These are phyloP conservation scores for Gadopsis marmoratus DNA, from an alignment of 2,797 vertebrate species.

Conservation along the genomic window DNA sequence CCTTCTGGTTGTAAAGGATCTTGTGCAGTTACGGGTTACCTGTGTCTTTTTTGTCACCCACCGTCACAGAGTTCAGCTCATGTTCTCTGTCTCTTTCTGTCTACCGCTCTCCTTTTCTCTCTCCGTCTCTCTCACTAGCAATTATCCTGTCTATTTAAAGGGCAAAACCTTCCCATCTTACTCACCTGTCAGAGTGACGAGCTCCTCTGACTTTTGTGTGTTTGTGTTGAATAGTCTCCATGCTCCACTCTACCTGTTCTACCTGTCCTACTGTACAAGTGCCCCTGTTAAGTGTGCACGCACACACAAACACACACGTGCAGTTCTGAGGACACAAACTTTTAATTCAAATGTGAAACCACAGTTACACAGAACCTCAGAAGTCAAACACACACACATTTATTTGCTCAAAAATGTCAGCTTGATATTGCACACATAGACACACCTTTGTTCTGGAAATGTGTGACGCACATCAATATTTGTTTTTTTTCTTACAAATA, in stretches of 20 bases:
- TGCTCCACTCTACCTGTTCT: slow-evolving; percentile 71
- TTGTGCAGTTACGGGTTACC: slow-evolving; percentile 8
- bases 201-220: slow-evolving; percentile 38
- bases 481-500: background rate
- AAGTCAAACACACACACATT: slow-evolving; percentile 45
- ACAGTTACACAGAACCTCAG: slow-evolving; percentile 36
- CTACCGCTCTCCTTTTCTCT: slow-evolving; percentile 26
- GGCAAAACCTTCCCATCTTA: slow-evolving; percentile 74
- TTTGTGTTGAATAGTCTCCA: slow-evolving; percentile 15
- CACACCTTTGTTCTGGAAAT: slow-evolving; percentile 22
- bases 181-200: slow-evolving; percentile 52
- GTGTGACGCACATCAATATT: slow-evolving; percentile 11
- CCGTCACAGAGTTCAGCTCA: slow-evolving; percentile 48
- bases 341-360: slow-evolving; percentile 23
- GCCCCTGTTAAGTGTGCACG: slow-evolving; percentile 45
- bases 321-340: slow-evolving; percentile 17
- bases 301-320: slow-evolving; percentile 2
- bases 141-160: slow-evolving; percentile 79
- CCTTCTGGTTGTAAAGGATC: slow-evolving; percentile 9
- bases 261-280: slow-evolving; percentile 67
- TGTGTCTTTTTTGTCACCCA: slow-evolving; percentile 26
- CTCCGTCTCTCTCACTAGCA: slow-evolving; percentile 41
- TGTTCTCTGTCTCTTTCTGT: slow-evolving; percentile 53
- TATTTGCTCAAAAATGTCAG: slow-evolving; percentile 53
- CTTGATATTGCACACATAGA: slow-evolving; percentile 21